These are phyloP conservation scores for Mactra quadrangularis DNA, from an alignment of 1,140 invertebrate genomes.

Conservation along the genomic window DNA sequence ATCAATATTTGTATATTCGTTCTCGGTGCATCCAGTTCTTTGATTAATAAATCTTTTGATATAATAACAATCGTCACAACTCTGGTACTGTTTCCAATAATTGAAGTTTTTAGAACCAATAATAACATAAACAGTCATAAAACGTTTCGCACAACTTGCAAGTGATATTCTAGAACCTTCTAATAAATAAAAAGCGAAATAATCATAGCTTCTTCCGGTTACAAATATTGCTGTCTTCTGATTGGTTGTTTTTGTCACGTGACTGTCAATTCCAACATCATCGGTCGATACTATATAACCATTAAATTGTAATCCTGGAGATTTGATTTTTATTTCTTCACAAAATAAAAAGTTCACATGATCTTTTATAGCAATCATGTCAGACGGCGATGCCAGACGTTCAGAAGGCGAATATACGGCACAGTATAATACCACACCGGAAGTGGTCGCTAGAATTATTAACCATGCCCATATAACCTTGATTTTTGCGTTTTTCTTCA, in stretches of 20 bases:
- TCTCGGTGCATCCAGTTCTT: background rate
- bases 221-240: slow-evolving; percentile 39
- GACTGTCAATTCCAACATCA: background rate
- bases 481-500: slow-evolving; percentile 28
- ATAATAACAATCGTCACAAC: slow-evolving; percentile 45
- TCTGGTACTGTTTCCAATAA: slow-evolving; percentile 21
- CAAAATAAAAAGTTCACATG: slow-evolving; percentile 53
- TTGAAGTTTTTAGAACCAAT: slow-evolving; percentile 17
- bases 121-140: slow-evolving; percentile 21
- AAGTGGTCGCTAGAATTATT: background rate
- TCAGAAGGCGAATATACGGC: slow-evolving; percentile 13
- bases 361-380: slow-evolving; percentile 35
- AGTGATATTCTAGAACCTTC: slow-evolving; percentile 1
- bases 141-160: background rate
- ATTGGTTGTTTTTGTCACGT: background rate
- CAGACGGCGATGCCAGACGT: slow-evolving; percentile 6
- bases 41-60: background rate
- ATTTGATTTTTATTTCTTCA: slow-evolving; percentile 33
- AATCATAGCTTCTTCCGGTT: background rate
- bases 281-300: slow-evolving; percentile 12
- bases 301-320: slow-evolving; percentile 34
- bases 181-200: slow-evolving; percentile 35
- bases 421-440: slow-evolving; percentile 23
- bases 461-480: slow-evolving; percentile 41
- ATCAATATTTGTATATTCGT: background rate